Percentiles rank a stretch among this genome's conserved stretches.
These are phyloP conservation scores for Sterrhoptilus dennistouni DNA, from an alignment of 2,113 vertebrate species.

Conservation along the genomic window DNA sequence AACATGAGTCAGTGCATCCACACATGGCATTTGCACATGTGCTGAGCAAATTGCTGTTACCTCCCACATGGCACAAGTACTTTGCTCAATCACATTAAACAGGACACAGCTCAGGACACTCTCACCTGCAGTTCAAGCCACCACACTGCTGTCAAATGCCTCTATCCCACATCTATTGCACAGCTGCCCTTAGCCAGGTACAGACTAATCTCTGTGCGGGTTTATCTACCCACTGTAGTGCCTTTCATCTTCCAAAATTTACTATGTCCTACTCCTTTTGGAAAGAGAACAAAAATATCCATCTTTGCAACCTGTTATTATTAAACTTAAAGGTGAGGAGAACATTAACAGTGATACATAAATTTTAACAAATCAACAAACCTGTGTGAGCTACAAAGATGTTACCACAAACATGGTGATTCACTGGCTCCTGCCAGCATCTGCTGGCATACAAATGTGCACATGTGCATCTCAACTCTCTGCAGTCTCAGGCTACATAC, in stretches of 20 bases:
- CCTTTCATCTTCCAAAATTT: background rate
- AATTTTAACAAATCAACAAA: background rate
- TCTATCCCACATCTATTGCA: background rate
- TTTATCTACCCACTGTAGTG: background rate
- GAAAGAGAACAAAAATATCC: background rate
- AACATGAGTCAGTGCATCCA: conserved; percentile 68
- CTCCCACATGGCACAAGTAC: conserved; percentile 44
- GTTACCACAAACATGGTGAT: background rate
- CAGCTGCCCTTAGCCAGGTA: background rate
- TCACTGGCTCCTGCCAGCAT: background rate
- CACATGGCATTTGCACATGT: conserved; percentile 64
- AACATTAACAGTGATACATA: background rate
- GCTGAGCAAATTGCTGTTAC: conserved; percentile 25
- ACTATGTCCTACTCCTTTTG: background rate
- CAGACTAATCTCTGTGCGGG: background rate
- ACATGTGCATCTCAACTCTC: background rate
- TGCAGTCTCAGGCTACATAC: background rate
- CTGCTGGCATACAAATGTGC: background rate
- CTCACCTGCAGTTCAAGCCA: background rate
- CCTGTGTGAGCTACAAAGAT: background rate
- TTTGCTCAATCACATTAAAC: background rate
- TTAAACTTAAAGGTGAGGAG: background rate
- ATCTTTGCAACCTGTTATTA: background rate
- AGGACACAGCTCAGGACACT: background rate
- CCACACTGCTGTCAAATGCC: background rate